These are phyloP conservation scores for Drosophila murphyi DNA, from an alignment of 1,140 invertebrate genomes.

Conservation along the genomic window DNA sequence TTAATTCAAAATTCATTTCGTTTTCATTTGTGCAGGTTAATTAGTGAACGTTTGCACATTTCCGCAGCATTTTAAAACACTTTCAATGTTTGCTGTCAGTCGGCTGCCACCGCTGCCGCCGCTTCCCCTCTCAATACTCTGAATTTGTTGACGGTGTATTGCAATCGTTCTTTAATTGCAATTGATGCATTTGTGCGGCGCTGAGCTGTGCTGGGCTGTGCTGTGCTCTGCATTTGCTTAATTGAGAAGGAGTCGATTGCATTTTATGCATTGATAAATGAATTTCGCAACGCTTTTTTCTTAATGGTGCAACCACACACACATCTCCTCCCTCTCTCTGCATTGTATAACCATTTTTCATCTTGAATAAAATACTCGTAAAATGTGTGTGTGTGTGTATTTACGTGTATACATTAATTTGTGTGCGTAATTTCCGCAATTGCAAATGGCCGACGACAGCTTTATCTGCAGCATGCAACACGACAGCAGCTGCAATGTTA, in stretches of 20 bases:
- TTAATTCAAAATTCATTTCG: slow-evolving; percentile 21
- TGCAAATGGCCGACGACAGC: slow-evolving; percentile 42
- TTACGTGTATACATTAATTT: slow-evolving; percentile 58
- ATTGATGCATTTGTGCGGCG: slow-evolving; percentile 61
- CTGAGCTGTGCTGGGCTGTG: background rate
- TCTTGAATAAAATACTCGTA: slow-evolving; percentile 23
- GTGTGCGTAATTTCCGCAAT: slow-evolving; percentile 75
- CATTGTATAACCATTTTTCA: slow-evolving; percentile 55
- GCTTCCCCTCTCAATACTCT: no score
- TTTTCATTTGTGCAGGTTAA: slow-evolving; percentile 20
- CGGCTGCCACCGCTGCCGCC: no score
- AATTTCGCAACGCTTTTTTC: slow-evolving; percentile 28
- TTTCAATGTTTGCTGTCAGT: slow-evolving; percentile 67
- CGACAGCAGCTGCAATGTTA: background rate
- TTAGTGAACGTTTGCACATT: slow-evolving; percentile 24
- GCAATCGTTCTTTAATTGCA: slow-evolving; percentile 56
- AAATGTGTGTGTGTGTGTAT: slow-evolving; percentile 19
- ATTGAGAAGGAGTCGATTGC: slow-evolving; percentile 69
- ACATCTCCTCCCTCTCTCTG: background rate
- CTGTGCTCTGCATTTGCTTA: slow-evolving; percentile 68
- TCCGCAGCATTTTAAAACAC: slow-evolving; percentile 55
- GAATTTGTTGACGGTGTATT: no score
- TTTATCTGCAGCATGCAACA: slow-evolving; percentile 31
- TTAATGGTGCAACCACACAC: background rate
- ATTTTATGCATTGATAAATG: slow-evolving; percentile 32